These are phyloP conservation scores for Catocala sponsa DNA, from an alignment of 2,888 invertebrate species.

Conservation along the genomic window DNA sequence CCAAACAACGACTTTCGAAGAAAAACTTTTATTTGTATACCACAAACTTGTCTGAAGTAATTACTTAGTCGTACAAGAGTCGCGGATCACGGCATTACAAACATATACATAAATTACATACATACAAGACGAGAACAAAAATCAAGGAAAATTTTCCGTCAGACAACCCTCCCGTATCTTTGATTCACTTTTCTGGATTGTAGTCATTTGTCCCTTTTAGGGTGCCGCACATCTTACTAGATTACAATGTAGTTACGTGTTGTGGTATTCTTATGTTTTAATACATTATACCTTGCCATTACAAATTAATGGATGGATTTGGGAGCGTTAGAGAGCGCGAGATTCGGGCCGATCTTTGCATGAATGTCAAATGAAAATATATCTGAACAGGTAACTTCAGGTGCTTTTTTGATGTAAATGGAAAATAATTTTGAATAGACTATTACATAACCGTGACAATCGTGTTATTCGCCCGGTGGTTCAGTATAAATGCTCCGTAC, in stretches of 20 bases:
- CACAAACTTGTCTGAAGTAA: constrained; percentile 30
- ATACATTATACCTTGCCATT: too few species aligned
- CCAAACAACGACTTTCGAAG: too few species aligned
- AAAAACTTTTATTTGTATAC: constrained; percentile 6
- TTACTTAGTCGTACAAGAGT: constrained; percentile 30
- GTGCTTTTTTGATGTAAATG: too few species aligned
- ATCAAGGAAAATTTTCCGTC: constrained; percentile 23
- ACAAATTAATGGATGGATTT: too few species aligned
- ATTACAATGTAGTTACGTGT: too few species aligned
- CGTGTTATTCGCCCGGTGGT: constrained; percentile 31
- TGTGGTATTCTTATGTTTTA: too few species aligned
- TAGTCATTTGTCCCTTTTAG: constrained; percentile 42
- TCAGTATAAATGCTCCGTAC: constrained; percentile 42
- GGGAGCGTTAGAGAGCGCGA: too few species aligned
- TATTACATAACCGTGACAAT: constrained; percentile 35
- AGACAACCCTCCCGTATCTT: constrained; percentile 19
- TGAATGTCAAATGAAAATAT: too few species aligned
- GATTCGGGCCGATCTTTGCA: too few species aligned
- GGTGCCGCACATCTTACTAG: constrained; percentile 20
- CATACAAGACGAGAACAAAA: constrained; percentile 21
- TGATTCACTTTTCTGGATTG: constrained; percentile 41
- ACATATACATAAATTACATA: constrained; percentile 17
- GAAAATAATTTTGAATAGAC: constrained; percentile 22
- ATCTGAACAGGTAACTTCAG: too few species aligned
- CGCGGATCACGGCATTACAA: constrained; percentile 6